Evolutionary conservation across 2,888 invertebrate genomes (phyloP).

Genomic region (Xanthorhoe spadicearia): DNA sequence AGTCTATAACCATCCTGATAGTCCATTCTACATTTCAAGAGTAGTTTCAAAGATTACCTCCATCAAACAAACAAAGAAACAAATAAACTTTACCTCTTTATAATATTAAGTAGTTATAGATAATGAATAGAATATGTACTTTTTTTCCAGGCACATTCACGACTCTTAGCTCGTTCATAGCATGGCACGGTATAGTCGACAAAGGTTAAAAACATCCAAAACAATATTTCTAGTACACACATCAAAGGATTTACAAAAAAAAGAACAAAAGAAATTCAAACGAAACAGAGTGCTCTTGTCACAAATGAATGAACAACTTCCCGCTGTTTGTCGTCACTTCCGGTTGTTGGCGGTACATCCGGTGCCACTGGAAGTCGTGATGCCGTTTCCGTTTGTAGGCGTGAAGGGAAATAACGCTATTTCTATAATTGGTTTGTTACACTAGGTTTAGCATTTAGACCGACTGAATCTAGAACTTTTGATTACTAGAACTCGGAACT

Average conservation of each 20-base stretch:
- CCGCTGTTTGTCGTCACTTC: slow-evolving; percentile 11
- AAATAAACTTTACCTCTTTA: too few species aligned
- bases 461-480: too few species aligned
- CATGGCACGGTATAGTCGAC: too few species aligned
- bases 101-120: too few species aligned
- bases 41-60: too few species aligned
- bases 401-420: not conserved
- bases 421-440: not conserved
- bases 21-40: too few species aligned
- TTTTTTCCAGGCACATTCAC: too few species aligned
- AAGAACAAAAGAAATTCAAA: not conserved
- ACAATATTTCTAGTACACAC: not conserved
- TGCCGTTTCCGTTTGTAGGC: not conserved
- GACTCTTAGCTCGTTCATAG: too few species aligned
- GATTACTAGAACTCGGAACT: too few species aligned
- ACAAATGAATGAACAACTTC: slow-evolving; percentile 19
- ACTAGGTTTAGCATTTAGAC: not conserved
- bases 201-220: not conserved
- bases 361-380: slow-evolving; percentile 9
- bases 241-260: not conserved
- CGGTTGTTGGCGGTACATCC: slow-evolving; percentile 8
- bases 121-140: too few species aligned
- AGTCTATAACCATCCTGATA: too few species aligned
- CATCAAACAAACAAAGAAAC: too few species aligned
- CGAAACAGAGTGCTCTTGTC: not conserved